Evolutionary conservation across 2,797 vertebrate genomes (phyloP).

Genomic region (Coregonus ussuriensis): DNA sequence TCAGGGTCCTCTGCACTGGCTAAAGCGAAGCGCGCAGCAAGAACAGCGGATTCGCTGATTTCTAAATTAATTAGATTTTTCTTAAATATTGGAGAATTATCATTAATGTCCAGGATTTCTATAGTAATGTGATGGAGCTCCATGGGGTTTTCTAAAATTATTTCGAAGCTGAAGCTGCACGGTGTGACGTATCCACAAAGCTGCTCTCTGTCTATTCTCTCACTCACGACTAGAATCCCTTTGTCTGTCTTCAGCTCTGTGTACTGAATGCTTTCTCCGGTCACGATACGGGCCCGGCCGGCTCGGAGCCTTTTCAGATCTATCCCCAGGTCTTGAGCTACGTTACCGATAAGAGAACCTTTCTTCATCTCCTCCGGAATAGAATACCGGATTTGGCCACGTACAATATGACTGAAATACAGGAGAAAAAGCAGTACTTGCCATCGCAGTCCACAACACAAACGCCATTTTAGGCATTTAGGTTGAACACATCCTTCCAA

Average conservation of each 20-base stretch:
- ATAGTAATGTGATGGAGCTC: conserved; percentile 65
- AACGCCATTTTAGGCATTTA: conserved; percentile 20
- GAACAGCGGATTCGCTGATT: conserved; percentile 55
- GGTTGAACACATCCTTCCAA: neutral
- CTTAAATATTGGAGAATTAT: conserved; percentile 65
- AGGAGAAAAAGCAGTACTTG: conserved; percentile 27
- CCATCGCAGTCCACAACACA: neutral
- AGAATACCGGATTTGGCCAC: conserved; percentile 59
- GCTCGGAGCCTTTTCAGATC: conserved; percentile 46
- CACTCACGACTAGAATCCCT: conserved; percentile 39
- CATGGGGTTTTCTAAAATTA: conserved; percentile 68
- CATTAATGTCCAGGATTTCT: conserved; percentile 71
- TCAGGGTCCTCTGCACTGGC: conserved; percentile 57
- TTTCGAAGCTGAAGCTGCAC: conserved; percentile 57
- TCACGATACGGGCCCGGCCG: conserved; percentile 46
- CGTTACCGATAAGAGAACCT: conserved; percentile 58
- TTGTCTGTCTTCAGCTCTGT: conserved; percentile 39
- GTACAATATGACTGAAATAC: conserved; percentile 16
- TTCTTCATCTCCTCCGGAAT: conserved; percentile 63
- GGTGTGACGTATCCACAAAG: conserved; percentile 31
- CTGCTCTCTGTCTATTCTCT: conserved; percentile 44
- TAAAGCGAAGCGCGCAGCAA: conserved; percentile 55
- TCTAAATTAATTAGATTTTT: conserved; percentile 53
- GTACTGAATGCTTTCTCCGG: conserved; percentile 27
- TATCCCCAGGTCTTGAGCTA: conserved; percentile 55